Evolutionary conservation across 2,888 invertebrate genomes (phyloP), one percentile per base, ranked within the genome.

Genomic region (Diarsia rubi): DNA sequence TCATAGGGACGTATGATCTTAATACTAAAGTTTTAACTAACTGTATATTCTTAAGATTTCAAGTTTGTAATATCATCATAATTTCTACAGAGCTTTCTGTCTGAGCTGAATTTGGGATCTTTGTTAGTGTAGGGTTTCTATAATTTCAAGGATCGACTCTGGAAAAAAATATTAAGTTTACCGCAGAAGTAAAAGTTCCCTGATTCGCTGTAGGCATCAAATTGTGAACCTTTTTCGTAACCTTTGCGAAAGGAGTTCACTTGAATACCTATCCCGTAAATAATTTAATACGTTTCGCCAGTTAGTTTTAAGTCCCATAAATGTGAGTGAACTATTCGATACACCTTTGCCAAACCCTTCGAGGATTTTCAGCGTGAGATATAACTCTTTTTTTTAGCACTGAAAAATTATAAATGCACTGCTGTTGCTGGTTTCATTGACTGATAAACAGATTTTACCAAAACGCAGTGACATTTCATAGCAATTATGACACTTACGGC

Each of bases 1-100:
- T 49, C 6, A 2, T 31, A 42, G 42, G n/a, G 14, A 54, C 16
- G 16, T 82, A 63, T 68, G 54, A 63, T 63, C 37, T 67, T 63
- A 75, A 63, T 24, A 19, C 16, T 27, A 11, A 67, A 37, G 21
- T 52, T 73, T n/a, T 12, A 63, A 64, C 11, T n/a, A 6, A 64
- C 14, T 73, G 37, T 14, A 42, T 24, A 27, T 5, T 8, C 6
- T 0, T 12, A 24, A 44, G 4, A 31, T 11, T n/a, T 24, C n/a
- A 19, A 60, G 6, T 44, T 69, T 44, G 1, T 31, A 14, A 27
- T 0, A 14, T 31, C 21, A 57, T 27, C 8, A 16, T 27, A 3
- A 0, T 57, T 57, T 16, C 16, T 57, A 27, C 3, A 6, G 1
- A 0, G n/a, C n/a, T n/a, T n/a, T n/a, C n/a, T 52, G 6, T n/a